Base-by-base conservation (phyloP, 53 echinoderm and acorn worm species). In the Echinarachnius parma region DNA sequence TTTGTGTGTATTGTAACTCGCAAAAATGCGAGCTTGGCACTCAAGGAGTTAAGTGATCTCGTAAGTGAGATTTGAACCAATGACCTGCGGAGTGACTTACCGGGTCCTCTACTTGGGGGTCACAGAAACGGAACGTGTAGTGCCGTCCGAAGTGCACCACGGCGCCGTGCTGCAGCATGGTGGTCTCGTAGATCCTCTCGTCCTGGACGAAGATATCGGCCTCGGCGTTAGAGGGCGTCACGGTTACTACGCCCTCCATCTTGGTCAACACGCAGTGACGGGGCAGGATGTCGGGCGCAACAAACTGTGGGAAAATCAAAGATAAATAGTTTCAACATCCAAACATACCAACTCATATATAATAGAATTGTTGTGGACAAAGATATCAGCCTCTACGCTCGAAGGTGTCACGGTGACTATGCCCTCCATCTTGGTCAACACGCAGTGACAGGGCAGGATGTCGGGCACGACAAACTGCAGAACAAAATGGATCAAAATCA, bases 221-320 rank as follows among this genome's bases (percentile, higher is more conserved):
- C 11, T 98, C 88, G 0, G 91, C 86, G 44, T 75, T 83, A 4
- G 88, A 85, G 9, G 98, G 98, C 20, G 98, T 98, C 27, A 98
- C 81, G 7, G 91, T 98, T 30, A 98, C 92, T 31, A 90, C 91
- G 39, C 91, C 98, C 49, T 96, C 98, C 98, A 96, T 91, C 81
- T 96, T 91, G 33, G 98, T 81, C 8, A 96, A 69, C 25, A 96
- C 98, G 49, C 98, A 96, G 78, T 96, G 98, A 53, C 91, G 87
- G 4, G 98, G 91, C 34, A 82, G 77, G 76, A 96, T 91, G 45
- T 81, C 87, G 0, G 85, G 91, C 5, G 91, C 84, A 22, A 66
- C 69, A 23, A 94, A 64, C 84, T 84, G 29, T 5, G 36, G 46
- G 62, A 72, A 36, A 28, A 46, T 31, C 10, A 34, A 2, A 28